phyloP scores from a whole-genome alignment of 2,113 vertebrate species.

The Lucifuga dentata region DNA sequence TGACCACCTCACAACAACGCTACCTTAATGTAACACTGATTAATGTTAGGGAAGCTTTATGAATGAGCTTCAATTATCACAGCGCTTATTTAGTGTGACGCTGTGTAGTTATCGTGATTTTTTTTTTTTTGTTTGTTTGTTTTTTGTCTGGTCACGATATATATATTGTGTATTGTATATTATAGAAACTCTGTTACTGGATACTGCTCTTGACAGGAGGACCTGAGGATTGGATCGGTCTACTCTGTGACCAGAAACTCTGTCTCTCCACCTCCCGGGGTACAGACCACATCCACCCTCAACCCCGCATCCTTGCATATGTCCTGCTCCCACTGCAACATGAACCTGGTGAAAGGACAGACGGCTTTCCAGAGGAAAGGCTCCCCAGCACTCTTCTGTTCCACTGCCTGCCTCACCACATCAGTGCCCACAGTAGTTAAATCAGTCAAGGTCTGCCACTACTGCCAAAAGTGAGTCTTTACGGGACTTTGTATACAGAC shows the following conservation, averaged over 20 bases:
- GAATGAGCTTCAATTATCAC: no score
- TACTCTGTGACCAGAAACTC: constrained; percentile 89
- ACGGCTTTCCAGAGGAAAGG: constrained; percentile 98
- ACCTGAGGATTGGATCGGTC: constrained; percentile 95
- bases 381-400: constrained; percentile 93
- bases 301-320: constrained; percentile 82
- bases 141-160: no score
- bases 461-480: constrained; percentile 91
- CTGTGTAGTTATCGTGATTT: no score
- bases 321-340: constrained; percentile 93
- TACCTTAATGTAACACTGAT: no score
- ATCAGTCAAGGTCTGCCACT: constrained; percentile 87
- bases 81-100: no score
- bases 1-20: no score
- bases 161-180: no score
- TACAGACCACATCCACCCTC: neutral
- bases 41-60: no score
- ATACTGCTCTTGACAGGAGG: constrained; percentile 82
- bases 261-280: constrained; percentile 66
- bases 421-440: constrained; percentile 78
- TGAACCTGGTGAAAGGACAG: constrained; percentile 93
- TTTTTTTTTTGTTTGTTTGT: no score
- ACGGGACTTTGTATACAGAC: no score
- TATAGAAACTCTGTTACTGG: no score
- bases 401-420: constrained; percentile 82